Evolutionary conservation across 37 sponge, comb jelly and placozoan genomes (phyloP), one percentile per base, ranked within the genome.

Genomic region (Theonella swinhoei): DNA sequence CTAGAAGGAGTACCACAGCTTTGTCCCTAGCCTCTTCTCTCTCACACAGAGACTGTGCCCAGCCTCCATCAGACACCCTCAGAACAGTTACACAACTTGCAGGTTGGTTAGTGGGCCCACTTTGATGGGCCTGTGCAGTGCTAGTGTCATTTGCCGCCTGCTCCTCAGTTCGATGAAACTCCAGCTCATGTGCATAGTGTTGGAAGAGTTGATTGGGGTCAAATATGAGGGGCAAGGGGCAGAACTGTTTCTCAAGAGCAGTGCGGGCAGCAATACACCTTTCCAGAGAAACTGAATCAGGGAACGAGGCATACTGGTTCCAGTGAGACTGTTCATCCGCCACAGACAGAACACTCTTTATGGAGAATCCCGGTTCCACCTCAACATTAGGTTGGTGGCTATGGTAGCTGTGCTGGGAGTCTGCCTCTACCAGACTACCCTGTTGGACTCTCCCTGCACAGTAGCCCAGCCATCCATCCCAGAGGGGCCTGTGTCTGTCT

Each of bases 401-500:
- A 0, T 1, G 58, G 3, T 72, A 65, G 24, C 19, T n/a, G n/a
- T n/a, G n/a, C n/a, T 4, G 5, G 7, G 66, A 65, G 7, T 5
- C 7, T 29, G 42, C 35, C 42, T 26, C 59, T 33, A 33, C 11
- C 32, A 82, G 38, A 61, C 64, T 63, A 5, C 87, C 91, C 72
- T 82, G 41, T 17, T 39, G 47, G 24, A 86, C 79, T 1, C 22
- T 14, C 25, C 91, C 87, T 72, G 30, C 34, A 66, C 91, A 91
- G 82, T 91, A 91, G 59, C 54, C 72, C 31, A 91, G 34, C 91
- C 91, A 91, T 37, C 81, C 82, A 28, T 43, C n/a, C 39, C 68
- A 54, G 24, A 91, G 87, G 30, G 39, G 31, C 3, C 41, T 70
- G 81, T 86, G 83, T 2, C 14, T 59, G 62, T 86, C 78, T 0